Conservation (phyloP, 2,888 invertebrate species). For the Glaucopsyche alexis region DNA sequence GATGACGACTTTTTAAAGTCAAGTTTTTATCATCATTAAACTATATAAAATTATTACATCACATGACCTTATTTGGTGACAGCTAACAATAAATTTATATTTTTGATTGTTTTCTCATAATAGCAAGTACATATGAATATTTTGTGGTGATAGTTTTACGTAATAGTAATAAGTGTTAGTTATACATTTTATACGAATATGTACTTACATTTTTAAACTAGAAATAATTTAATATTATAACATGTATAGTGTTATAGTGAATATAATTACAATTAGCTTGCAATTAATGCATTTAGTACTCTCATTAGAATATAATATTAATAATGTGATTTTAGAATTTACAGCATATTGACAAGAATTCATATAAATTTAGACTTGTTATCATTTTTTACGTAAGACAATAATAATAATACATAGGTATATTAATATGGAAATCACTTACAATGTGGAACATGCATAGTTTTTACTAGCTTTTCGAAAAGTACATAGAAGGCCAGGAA, state of each 20-base stretch:
- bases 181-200: conserved; percentile 13
- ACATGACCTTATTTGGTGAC: neutral
- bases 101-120: neutral
- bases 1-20: no score
- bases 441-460: no score
- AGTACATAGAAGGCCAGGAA: no score
- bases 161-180: neutral
- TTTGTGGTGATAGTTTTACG: neutral
- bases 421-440: neutral
- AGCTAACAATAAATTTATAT: neutral
- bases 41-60: neutral
- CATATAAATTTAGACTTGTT: neutral
- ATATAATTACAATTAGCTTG: neutral
- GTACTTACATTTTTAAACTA: conserved; percentile 5
- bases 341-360: neutral
- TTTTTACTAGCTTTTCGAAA: no score
- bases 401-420: neutral
- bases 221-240: neutral
- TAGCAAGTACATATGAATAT: neutral
- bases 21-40: no score
- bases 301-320: neutral
- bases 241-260: neutral
- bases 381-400: neutral
- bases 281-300: conserved; percentile 8
- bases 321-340: conserved; percentile 1